phyloP scores from a whole-genome alignment of 2,888 invertebrate genomes.

The Patella ulyssiponensis region DNA sequence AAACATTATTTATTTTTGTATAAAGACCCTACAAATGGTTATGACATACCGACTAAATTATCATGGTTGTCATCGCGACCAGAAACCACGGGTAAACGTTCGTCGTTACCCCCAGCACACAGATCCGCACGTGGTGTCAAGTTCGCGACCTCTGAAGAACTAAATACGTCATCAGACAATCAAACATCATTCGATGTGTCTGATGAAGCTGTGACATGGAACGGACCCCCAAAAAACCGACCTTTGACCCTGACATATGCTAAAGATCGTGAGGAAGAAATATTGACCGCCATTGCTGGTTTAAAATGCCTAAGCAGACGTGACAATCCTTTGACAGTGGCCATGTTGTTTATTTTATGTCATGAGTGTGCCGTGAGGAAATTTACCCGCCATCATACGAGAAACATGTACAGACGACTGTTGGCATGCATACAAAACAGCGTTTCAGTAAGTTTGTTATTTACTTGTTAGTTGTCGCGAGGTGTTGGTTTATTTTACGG shows the following conservation, averaged over 20 bases:
- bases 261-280: slow-evolving; percentile 59
- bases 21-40: slow-evolving; percentile 61
- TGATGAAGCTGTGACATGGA: slow-evolving; percentile 23
- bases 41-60: slow-evolving; percentile 54
- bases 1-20: slow-evolving; percentile 64
- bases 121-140: slow-evolving; percentile 4
- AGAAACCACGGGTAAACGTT: not conserved
- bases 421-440: slow-evolving; percentile 49
- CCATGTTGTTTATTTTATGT: slow-evolving; percentile 57
- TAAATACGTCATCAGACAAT: slow-evolving; percentile 20
- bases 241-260: slow-evolving; percentile 49
- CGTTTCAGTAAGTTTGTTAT: slow-evolving; percentile 51
- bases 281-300: slow-evolving; percentile 55
- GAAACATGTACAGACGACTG: slow-evolving; percentile 50
- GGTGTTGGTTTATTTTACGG: slow-evolving; percentile 3
- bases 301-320: slow-evolving; percentile 48
- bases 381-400: slow-evolving; percentile 50
- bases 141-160: slow-evolving; percentile 5
- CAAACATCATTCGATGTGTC: slow-evolving; percentile 28
- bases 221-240: slow-evolving; percentile 37
- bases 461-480: not conserved
- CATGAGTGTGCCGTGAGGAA: slow-evolving; percentile 56
- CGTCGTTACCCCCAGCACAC: slow-evolving; percentile 2
- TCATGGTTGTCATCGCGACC: slow-evolving; percentile 47
- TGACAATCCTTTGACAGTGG: slow-evolving; percentile 51